phyloP scores from a whole-genome alignment of 92 coral and sea anemone species.

The Heteractis magnifica region DNA sequence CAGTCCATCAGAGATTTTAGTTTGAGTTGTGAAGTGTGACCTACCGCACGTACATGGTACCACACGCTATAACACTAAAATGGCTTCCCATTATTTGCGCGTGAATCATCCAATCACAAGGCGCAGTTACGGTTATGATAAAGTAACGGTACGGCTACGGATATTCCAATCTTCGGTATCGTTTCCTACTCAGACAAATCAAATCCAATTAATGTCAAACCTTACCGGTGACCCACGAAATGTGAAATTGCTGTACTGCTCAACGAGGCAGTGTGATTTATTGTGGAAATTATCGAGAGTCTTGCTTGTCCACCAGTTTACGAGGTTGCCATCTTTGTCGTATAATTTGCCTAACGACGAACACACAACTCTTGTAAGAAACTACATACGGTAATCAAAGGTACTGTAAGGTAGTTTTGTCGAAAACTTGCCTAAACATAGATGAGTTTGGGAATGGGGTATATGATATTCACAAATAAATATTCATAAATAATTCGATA shows the following conservation, averaged over 20 bases:
- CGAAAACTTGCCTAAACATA: too few relatives aligned
- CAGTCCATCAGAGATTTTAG: background rate
- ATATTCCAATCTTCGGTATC: too few relatives aligned
- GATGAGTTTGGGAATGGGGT: background rate
- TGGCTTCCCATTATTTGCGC: too few relatives aligned
- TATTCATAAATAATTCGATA: constrained; percentile 4
- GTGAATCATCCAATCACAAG: too few relatives aligned
- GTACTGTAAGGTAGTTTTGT: background rate
- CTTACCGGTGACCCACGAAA: constrained; percentile 64
- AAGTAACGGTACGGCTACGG: too few relatives aligned
- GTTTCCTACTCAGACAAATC: background rate
- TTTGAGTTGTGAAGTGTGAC: too few relatives aligned
- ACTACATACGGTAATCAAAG: background rate
- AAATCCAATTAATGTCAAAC: background rate
- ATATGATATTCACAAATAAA: background rate
- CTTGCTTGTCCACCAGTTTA: constrained; percentile 84
- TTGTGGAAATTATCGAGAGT: constrained; percentile 69
- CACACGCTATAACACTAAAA: too few relatives aligned
- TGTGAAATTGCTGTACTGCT: constrained; percentile 78
- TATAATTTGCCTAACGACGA: background rate
- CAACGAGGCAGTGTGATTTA: constrained; percentile 74
- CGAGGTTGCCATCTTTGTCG: constrained; percentile 71
- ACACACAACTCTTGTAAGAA: background rate
- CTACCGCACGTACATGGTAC: too few relatives aligned
- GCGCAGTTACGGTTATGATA: too few relatives aligned